phyloP scores from a whole-genome alignment of 2,888 invertebrate genomes.

The Ichneumoninae sp. region DNA sequence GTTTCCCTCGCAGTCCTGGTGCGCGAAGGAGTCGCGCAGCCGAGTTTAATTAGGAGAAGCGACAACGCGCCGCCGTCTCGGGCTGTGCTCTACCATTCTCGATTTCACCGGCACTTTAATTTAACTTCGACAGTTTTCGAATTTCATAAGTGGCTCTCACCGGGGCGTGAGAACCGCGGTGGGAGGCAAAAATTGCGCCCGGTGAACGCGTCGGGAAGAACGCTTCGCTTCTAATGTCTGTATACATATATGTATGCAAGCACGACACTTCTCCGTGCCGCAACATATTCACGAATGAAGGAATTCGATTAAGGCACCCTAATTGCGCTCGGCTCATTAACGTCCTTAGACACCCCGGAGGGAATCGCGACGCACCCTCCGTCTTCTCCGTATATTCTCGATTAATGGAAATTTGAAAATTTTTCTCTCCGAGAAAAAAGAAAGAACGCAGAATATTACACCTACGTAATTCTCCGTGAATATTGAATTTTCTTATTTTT shows the following conservation, averaged over 20 bases:
- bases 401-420: constrained; percentile 22
- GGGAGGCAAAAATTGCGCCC: not conserved
- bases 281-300: constrained; percentile 30
- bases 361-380: constrained; percentile 16
- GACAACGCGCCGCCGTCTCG: constrained; percentile 60
- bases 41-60: constrained; percentile 74
- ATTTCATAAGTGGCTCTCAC: constrained; percentile 66
- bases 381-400: constrained; percentile 2
- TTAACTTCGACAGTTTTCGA: constrained; percentile 75
- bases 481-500: not conserved
- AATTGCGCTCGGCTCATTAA: constrained; percentile 59
- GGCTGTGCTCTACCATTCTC: constrained; percentile 62
- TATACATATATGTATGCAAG: constrained; percentile 16
- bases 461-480: not conserved
- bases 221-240: constrained; percentile 29
- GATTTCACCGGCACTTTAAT: constrained; percentile 72
- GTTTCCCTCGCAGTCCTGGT: constrained; percentile 5
- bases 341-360: constrained; percentile 53
- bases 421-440: not conserved
- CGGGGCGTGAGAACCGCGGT: constrained; percentile 5
- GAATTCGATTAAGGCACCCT: constrained; percentile 60
- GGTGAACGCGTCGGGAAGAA: constrained; percentile 3
- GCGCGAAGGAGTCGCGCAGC: constrained; percentile 15
- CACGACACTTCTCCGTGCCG: not conserved
- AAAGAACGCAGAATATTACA: not conserved